Base-by-base conservation (phyloP, 2,797 vertebrate species). In the Orestias chungarensis region DNA sequence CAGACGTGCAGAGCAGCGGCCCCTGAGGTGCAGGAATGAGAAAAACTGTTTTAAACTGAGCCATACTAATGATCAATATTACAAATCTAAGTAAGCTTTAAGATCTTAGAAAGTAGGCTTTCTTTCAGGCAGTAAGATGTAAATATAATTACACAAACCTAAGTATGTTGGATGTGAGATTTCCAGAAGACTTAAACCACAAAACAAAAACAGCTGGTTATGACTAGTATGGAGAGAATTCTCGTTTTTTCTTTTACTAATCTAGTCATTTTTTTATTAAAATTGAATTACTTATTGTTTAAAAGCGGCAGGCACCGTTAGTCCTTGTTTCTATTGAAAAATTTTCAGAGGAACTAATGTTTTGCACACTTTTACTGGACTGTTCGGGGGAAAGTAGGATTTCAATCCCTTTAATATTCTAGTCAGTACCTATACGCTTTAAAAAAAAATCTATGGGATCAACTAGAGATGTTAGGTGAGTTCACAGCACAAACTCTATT, bases 21-120 rank as follows among this genome's bases (percentile, higher is more conserved):
- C n/a, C n/a, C n/a, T n/a, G n/a, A n/a, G n/a, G n/a, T n/a, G n/a
- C n/a, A n/a, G n/a, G n/a, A n/a, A n/a, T n/a, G n/a, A n/a, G n/a
- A n/a, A n/a, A n/a, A n/a, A n/a, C n/a, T n/a, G n/a, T 70, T 59
- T 1, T 9, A 15, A 64, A 67, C 55, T 35, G 4, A 70, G 18
- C 55, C 57, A 67, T 38, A n/a, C 15, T 68, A 44, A 44, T 57
- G 25, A 10, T n/a, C n/a, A n/a, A n/a, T n/a, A n/a, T n/a, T n/a
- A n/a, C n/a, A 73, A 44, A 31, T 15, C 42, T 35, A 0, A 44
- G 42, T 14, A 17, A 66, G 43, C 50, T 64, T 64, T 20, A 52
- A n/a, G 35, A 44, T 44, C 23, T 54, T 55, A 55, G 29, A 31
- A 27, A 73, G 44, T n/a, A 23, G 57, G 3, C 50, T 50, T 47